Conservation (phyloP, 2,113 vertebrate species). For the Phodopus roborovskii region DNA sequence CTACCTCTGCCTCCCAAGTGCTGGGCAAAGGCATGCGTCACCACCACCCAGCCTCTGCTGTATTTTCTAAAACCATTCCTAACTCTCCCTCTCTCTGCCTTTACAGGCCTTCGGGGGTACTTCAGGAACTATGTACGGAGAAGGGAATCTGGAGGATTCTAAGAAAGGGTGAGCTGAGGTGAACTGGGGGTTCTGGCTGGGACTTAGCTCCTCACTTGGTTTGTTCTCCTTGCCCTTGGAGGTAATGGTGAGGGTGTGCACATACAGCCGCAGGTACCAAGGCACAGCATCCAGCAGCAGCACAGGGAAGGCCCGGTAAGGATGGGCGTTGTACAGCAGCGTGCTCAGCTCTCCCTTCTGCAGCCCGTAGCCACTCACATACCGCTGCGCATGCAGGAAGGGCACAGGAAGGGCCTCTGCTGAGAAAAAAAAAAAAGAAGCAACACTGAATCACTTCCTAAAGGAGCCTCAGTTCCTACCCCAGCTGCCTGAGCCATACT, state of each 20-base stretch:
- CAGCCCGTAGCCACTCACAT: slow-evolving; percentile 95
- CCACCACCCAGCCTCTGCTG: too few species aligned
- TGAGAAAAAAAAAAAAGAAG: background rate
- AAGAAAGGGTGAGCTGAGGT: background rate
- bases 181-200: accelerated
- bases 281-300: slow-evolving; percentile 95
- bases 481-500: background rate
- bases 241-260: slow-evolving; percentile 95
- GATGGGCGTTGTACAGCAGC: slow-evolving; percentile 95
- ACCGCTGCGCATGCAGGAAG: slow-evolving; percentile 93
- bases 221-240: slow-evolving; percentile 96
- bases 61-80: background rate
- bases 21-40: too few species aligned
- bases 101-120: background rate
- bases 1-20: too few species aligned
- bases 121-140: background rate
- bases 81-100: background rate
- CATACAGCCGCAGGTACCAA: slow-evolving; percentile 97
- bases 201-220: slow-evolving; percentile 90
- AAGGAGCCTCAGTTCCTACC: background rate
- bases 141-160: background rate
- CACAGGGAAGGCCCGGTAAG: slow-evolving; percentile 94
- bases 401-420: slow-evolving; percentile 90
- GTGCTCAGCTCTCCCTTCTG: slow-evolving; percentile 96
- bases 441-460: background rate